Evolutionary conservation across 2,888 invertebrate genomes (phyloP), one percentile per base, ranked within the genome.

Genomic region (Sisyra nigra): DNA sequence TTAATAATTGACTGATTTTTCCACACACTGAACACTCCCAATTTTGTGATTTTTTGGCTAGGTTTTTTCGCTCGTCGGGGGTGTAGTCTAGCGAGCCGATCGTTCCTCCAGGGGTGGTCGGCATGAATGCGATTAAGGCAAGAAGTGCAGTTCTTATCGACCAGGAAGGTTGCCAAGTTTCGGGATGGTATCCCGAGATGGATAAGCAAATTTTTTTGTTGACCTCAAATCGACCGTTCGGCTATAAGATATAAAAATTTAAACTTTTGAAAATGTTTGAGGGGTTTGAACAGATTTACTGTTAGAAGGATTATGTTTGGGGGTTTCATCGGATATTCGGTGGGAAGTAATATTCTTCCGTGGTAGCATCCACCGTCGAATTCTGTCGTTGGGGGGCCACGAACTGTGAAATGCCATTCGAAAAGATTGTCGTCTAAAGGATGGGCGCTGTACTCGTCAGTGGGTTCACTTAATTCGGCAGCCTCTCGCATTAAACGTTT

Each of bases 161-260:
- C 94, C 94, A 94, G 3, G 89, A 91, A 18, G 94, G 94, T 57
- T 91, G 88, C 94, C 94, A 96, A 31, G 89, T 88, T 62, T 96
- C 94, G n/a, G 93, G 94, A 61, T 94, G 94, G 63, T 92, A 83
- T 4, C 89, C 92, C 46, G 92, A 93, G 54, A 94, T 94, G 48
- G 89, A 92, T 50, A 94, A 66, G 59, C 94, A 96, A 54, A 96
- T 92, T 65, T 94, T 94, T 61, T 87, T 91, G 60, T 88, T 85
- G 7, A 77, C 74, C 66, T 93, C 91, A 66, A 96, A 94, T 50
- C 94, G 72, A 38, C 93, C 93, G 62, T 91, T 94, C 2, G 91
- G 91, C 83, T 86, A 54, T 34, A 61, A n/a, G n/a, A n/a, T n/a
- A n/a, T n/a, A n/a, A n/a, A n/a, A n/a, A n/a, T n/a, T n/a, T n/a